Conservation (phyloP, 2,888 invertebrate genomes). For the Dolichomitus sp. region DNA sequence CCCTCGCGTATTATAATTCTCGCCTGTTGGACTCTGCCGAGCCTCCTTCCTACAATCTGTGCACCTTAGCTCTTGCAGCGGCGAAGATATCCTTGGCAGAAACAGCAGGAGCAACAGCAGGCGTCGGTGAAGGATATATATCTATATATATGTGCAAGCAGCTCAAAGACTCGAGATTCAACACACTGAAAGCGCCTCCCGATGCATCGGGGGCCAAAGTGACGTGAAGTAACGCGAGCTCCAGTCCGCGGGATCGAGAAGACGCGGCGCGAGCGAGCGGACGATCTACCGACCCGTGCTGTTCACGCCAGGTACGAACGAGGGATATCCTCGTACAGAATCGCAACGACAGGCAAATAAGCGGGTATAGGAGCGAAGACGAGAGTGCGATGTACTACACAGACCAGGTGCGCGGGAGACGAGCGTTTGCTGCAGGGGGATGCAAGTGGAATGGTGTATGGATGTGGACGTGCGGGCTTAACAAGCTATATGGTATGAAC, state of each 20-base stretch:
- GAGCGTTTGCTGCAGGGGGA: constrained; percentile 26
- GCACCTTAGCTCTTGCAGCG: constrained; percentile 4
- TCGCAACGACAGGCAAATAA: constrained; percentile 62
- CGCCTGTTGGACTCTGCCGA: background rate
- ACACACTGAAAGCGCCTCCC: constrained; percentile 8
- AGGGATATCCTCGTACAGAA: constrained; percentile 43
- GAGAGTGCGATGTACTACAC: constrained; percentile 44
- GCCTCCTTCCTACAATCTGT: constrained; percentile 19
- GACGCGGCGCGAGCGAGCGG: constrained; percentile 20
- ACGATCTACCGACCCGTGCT: constrained; percentile 31
- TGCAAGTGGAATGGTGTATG: background rate
- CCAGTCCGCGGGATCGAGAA: constrained; percentile 36
- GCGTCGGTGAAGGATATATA: constrained; percentile 35
- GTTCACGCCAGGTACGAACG: constrained; percentile 43
- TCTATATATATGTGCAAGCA: background rate
- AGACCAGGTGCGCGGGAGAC: constrained; percentile 49
- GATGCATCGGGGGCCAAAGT: constrained; percentile 38
- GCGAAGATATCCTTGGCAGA: constrained; percentile 22
- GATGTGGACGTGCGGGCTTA: constrained; percentile 64
- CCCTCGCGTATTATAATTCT: constrained; percentile 32
- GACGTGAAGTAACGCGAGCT: constrained; percentile 52
- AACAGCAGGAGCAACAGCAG: constrained; percentile 50
- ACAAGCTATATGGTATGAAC: constrained; percentile 39
- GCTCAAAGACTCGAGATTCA: constrained; percentile 16
- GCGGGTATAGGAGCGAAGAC: constrained; percentile 54